These are phyloP conservation scores for Hippopotamus amphibius DNA, from an alignment of 2,113 vertebrate species.

Conservation along the genomic window DNA sequence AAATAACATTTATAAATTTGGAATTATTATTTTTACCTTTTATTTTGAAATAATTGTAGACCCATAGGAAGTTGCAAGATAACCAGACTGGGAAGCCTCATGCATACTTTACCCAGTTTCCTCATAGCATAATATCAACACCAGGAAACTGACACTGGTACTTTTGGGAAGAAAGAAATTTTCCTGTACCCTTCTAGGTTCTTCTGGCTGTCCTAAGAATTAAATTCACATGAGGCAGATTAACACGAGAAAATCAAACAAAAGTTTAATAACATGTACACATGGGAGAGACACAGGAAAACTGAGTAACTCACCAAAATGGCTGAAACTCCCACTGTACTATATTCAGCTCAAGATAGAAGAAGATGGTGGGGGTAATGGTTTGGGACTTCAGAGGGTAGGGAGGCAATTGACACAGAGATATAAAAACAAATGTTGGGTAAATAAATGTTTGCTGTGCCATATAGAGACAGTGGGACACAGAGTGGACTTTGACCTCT, in stretches of 20 bases:
- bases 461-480: neutral
- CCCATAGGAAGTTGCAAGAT: neutral
- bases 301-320: neutral
- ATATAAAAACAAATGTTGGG: neutral
- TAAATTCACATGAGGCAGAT: neutral
- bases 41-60: neutral
- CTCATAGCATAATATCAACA: neutral
- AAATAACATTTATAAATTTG: slow-evolving; percentile 26
- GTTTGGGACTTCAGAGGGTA: neutral
- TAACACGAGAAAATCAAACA: neutral
- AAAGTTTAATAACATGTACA: neutral
- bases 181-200: neutral
- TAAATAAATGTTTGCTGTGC: neutral
- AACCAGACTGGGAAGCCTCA: neutral
- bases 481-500: neutral
- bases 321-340: neutral
- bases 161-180: neutral
- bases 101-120: neutral
- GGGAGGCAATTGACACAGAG: neutral
- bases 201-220: neutral
- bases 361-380: neutral
- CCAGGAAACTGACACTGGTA: neutral
- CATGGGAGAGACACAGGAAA: neutral
- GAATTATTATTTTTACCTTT: slow-evolving; percentile 7
- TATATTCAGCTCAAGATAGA: neutral